Evolutionary conservation across 1,140 invertebrate species (phyloP), one percentile per base, ranked within the genome.

Genomic region (Chrysomallon squamiferum): DNA sequence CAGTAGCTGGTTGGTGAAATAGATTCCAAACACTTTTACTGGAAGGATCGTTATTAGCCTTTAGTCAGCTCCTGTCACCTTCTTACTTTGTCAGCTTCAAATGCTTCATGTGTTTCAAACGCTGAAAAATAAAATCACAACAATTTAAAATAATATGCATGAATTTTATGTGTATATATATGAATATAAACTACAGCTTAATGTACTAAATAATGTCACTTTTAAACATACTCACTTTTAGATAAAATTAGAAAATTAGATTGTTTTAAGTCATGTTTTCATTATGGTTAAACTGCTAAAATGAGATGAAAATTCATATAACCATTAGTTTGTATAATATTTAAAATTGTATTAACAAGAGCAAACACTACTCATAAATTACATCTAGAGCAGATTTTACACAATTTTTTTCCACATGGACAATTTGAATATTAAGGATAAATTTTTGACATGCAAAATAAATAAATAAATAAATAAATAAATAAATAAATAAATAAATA

Each of bases 101-200:
- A 71, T 22, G 69, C 69, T 52, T 71, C 64, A 27, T 71, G 69
- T 35, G 69, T 67, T 50, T 71, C 65, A 50, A 71, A 71, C 18
- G 69, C 69, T 71, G 60, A 54, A 71, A 64, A 20, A n/a, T n/a
- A 57, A 30, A 60, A 29, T 49, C 13, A 57, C 0, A 20, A 41
- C 25, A 49, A 65, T n/a, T 22, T 18, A 27, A 25, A 22, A 2
- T 32, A 5, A 30, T 18, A 15, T 29, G 3, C 11, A 13, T 59
- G 18, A 18, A 32, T 6, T 35, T 59, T 9, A 38, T 35, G n/a
- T 0, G 47, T n/a, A 27, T 54, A 18, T 4, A 27, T 22, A 54
- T 27, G 3, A 27, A 25, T 20, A 13, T 11, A 52, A 25, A 27
- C 0, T 27, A 11, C 1, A n/a, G 49, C 9, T 47, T 20, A 20